Evolutionary conservation across 2,797 vertebrate genomes (phyloP).

Genomic region (Diplodus sargus): DNA sequence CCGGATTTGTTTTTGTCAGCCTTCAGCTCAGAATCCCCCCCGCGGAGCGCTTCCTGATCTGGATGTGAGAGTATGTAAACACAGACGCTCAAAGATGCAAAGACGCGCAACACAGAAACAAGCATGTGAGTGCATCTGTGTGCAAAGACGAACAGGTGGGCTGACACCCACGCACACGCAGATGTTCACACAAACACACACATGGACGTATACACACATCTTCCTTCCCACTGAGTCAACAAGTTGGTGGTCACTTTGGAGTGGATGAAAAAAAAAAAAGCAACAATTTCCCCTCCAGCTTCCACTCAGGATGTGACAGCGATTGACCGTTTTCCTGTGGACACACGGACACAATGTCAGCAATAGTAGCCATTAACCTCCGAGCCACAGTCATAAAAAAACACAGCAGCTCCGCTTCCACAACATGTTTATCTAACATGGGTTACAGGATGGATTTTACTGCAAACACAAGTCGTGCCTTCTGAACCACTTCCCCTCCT

Average conservation of each 20-base stretch:
- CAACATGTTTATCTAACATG: slow-evolving; percentile 57
- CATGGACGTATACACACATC: neutral
- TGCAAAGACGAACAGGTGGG: slow-evolving; percentile 35
- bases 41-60: slow-evolving; percentile 51
- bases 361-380: slow-evolving; percentile 69
- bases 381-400: slow-evolving; percentile 56
- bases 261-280: slow-evolving; percentile 30
- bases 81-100: slow-evolving; percentile 20
- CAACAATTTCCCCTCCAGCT: slow-evolving; percentile 48
- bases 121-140: neutral
- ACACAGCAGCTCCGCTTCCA: slow-evolving; percentile 60
- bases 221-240: slow-evolving; percentile 72
- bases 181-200: slow-evolving; percentile 33
- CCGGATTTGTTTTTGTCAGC: slow-evolving; percentile 63
- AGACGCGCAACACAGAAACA: slow-evolving; percentile 11
- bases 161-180: slow-evolving; percentile 23
- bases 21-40: slow-evolving; percentile 33
- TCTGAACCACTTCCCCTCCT: slow-evolving; percentile 51
- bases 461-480: slow-evolving; percentile 40
- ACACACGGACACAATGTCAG: slow-evolving; percentile 69
- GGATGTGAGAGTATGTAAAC: slow-evolving; percentile 31
- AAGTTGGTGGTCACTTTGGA: slow-evolving; percentile 57
- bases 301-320: slow-evolving; percentile 70
- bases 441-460: slow-evolving; percentile 59
- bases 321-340: slow-evolving; percentile 62